Evolutionary conservation across 1,140 invertebrate species (phyloP), one percentile per base, ranked within the genome.

Genomic region (Oryctes rhinoceros): DNA sequence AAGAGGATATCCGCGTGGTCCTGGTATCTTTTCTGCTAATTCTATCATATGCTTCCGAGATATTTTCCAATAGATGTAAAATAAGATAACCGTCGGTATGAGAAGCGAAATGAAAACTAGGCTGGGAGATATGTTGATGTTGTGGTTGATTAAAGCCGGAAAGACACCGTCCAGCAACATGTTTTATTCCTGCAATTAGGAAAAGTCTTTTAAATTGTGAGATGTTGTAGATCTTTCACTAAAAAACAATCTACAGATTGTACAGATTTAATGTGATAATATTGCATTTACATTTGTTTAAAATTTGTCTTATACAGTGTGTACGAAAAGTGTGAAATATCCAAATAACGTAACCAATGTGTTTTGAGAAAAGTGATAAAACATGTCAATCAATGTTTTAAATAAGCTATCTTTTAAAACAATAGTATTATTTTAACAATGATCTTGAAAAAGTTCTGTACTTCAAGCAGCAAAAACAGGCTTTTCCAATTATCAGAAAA

Each of bases 41-140:
- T 94, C 91, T 77, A 93, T 88, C 86, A 95, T 86, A 82, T 92
- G 91, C 24, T 90, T 88, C 24, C 93, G 90, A 0, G 92, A 93
- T 79, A 94, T 87, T 49, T 91, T 90, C 91, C 93, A 95, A 87
- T 95, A 95, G 30, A 91, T 88, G 85, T 92, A 93, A 88, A 90
- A 94, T 10, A 95, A 88, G 0, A 92, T 84, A 9, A 94, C 6
- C 0, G 93, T 91, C 11, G 94, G 93, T 11, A 94, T 84, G 18
- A 95, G 87, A 13, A 95, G 90, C 62, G 92, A 90, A 79, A 93
- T 91, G 85, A 94, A 94, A 20, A 71, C 1, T 13, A 35, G 13
- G 9, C 18, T 35, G 24, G 65, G 20, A 71, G 65, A 71, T 71
- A 71, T 3, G 9, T 71, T 13, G 24, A 71, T 24, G 35, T 35